Conservation (phyloP, 2,888 invertebrate species). For the Caenorhabditis doughertyi region DNA sequence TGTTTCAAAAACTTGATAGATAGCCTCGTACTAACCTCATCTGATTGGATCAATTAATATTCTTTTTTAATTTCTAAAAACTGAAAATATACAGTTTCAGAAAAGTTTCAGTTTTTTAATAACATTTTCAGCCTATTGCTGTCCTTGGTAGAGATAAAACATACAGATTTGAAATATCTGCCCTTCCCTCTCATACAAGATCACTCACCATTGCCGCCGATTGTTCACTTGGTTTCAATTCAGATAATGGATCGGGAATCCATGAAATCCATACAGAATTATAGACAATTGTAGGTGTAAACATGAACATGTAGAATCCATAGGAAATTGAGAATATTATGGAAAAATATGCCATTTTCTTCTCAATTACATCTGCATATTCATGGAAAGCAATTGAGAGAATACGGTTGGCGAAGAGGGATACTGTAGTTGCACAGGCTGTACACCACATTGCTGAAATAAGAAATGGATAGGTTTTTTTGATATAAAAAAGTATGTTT, state of each 20-base stretch:
- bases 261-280: constrained; percentile 38
- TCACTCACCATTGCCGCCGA: constrained; percentile 29
- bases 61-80: too few species aligned
- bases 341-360: constrained; percentile 33
- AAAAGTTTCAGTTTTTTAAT: too few species aligned
- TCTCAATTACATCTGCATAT: constrained; percentile 43
- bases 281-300: constrained; percentile 31
- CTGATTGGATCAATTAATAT: too few species aligned
- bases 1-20: too few species aligned
- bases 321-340: constrained; percentile 12
- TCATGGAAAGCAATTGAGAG: constrained; percentile 35
- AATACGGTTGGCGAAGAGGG: constrained; percentile 39
- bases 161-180: too few species aligned
- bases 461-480: too few species aligned
- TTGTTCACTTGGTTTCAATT: constrained; percentile 18
- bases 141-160: too few species aligned
- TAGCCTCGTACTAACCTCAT: too few species aligned
- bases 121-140: too few species aligned
- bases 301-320: constrained; percentile 16
- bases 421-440: constrained; percentile 43
- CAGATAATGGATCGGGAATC: constrained; percentile 46
- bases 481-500: background rate
- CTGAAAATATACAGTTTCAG: too few species aligned
- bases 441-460: constrained; percentile 43
- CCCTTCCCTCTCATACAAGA: too few species aligned